phyloP scores from a whole-genome alignment of 2,888 invertebrate species.

The Allolobophora icterica region DNA sequence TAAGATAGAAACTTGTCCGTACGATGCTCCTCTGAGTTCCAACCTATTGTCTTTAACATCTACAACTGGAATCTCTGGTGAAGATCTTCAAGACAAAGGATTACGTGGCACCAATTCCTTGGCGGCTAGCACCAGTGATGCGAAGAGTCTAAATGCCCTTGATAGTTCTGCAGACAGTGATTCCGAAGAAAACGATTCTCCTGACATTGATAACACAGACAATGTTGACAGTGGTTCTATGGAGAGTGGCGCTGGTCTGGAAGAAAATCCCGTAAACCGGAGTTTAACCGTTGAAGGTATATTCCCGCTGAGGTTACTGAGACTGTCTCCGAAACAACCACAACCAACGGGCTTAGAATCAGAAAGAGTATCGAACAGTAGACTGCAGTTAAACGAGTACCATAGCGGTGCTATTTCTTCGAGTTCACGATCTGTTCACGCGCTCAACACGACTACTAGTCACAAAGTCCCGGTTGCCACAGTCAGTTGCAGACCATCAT shows the following conservation, averaged over 20 bases:
- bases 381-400: not conserved
- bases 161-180: not conserved
- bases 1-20: not conserved
- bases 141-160: not conserved
- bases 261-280: not conserved
- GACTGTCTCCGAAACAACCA: not conserved
- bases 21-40: not conserved
- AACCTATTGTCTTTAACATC: not conserved
- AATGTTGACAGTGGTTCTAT: not conserved
- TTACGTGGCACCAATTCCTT: not conserved
- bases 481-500: not conserved
- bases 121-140: not conserved
- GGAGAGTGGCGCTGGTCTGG: not conserved
- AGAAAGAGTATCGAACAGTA: not conserved
- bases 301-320: not conserved
- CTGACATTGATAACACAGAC: not conserved
- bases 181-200: not conserved
- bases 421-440: not conserved
- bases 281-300: not conserved
- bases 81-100: not conserved
- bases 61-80: not conserved
- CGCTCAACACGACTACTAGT: not conserved
- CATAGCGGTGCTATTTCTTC: not conserved
- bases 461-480: not conserved
- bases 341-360: not conserved